Evolutionary conservation across 2,113 vertebrate species (phyloP).

Genomic region (Elephantulus edwardii): DNA sequence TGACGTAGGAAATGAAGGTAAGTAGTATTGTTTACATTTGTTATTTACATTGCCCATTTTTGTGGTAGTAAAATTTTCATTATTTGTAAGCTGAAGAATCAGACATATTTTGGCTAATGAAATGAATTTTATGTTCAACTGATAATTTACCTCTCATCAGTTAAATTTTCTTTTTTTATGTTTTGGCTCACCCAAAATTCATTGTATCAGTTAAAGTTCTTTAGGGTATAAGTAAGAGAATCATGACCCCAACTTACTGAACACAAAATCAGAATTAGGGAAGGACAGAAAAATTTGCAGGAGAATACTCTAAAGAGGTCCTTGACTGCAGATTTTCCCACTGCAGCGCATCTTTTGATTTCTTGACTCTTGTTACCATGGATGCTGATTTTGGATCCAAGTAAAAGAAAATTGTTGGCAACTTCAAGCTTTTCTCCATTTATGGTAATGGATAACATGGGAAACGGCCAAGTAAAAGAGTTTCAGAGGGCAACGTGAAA

Average conservation of each 20-base stretch:
- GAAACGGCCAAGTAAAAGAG: too few species aligned
- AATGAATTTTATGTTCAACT: constrained; percentile 3
- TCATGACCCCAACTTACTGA: not conserved
- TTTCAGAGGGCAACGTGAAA: too few species aligned
- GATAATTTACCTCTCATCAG: not conserved
- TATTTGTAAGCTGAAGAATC: not conserved
- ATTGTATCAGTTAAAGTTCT: not conserved
- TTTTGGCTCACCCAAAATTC: not conserved
- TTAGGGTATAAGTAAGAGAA: not conserved
- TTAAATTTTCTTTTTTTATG: not conserved
- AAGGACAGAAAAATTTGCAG: not conserved
- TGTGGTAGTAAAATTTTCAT: not conserved
- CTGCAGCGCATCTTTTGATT: too few species aligned
- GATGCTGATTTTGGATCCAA: too few species aligned
- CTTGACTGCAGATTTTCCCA: too few species aligned
- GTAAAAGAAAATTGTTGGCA: too few species aligned
- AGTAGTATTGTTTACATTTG: constrained; percentile 34
- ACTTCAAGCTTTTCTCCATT: too few species aligned
- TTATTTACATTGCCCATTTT: not conserved
- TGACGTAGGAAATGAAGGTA: constrained; percentile 91
- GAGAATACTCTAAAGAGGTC: not conserved
- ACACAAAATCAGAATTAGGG: not conserved
- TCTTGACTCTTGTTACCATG: too few species aligned
- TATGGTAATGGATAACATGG: too few species aligned
- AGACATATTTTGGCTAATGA: not conserved